A percentile compares a stretch with the other conserved stretches of the same genome.
Conservation (phyloP, 2,797 vertebrate species). For the Darevskia mixta region DNA sequence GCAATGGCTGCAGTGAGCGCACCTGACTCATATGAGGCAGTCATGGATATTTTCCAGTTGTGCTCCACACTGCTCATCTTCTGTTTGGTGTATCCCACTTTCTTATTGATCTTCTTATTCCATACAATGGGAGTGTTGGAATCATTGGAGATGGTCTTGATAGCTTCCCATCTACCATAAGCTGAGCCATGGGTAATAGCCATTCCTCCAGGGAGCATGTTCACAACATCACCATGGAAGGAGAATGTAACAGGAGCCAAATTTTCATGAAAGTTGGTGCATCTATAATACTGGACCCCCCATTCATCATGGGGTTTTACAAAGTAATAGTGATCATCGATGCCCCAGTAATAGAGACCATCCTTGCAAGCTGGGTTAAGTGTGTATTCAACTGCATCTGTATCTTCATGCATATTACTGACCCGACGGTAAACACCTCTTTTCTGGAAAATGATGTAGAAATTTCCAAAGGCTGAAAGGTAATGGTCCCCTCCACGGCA, state of each 20-base stretch:
- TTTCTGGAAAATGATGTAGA: constrained; percentile 45
- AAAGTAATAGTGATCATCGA: constrained; percentile 27
- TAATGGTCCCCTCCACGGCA: constrained; percentile 41
- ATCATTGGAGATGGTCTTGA: constrained; percentile 37
- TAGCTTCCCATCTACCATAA: constrained; percentile 24
- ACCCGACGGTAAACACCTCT: constrained; percentile 25
- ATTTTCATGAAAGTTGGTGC: constrained; percentile 8
- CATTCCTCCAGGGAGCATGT: constrained; percentile 28
- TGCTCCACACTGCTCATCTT: constrained; percentile 21
- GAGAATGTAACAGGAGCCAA: neutral
- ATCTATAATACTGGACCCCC: constrained; percentile 31
- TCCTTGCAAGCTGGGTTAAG: constrained; percentile 26
- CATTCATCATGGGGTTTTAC: constrained; percentile 42
- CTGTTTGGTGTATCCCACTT: constrained; percentile 10
- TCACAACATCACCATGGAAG: constrained; percentile 34
- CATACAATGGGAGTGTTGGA: constrained; percentile 2
- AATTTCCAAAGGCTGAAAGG: constrained; percentile 12
- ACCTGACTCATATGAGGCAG: constrained; percentile 18
- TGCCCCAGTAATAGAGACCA: constrained; percentile 51
- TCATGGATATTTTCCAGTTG: constrained; percentile 26
- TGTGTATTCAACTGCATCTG: constrained; percentile 17
- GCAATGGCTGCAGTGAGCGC: neutral
- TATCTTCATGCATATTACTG: constrained; percentile 20
- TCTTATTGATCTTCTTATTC: constrained; percentile 26
- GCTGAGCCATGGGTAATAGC: neutral